Conservation (phyloP, 1,140 invertebrate genomes). For the Drosophila nasuta region DNA sequence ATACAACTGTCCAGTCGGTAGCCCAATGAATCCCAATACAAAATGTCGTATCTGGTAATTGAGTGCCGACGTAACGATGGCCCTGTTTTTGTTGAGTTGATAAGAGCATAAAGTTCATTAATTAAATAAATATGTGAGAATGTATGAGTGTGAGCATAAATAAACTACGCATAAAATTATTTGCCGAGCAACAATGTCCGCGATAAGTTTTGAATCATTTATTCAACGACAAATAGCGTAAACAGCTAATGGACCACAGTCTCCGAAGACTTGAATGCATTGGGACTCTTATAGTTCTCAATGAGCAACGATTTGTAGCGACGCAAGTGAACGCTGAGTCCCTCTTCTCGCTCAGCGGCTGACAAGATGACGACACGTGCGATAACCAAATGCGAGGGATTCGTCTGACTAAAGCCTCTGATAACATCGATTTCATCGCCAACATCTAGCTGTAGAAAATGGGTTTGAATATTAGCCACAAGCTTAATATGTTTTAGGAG, state of each 20-base stretch:
- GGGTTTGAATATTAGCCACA: background rate
- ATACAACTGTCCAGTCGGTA: slow-evolving; percentile 87
- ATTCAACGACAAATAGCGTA: background rate
- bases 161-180: slow-evolving; percentile 22
- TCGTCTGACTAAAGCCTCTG: slow-evolving; percentile 86
- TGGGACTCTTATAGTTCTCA: slow-evolving; percentile 86
- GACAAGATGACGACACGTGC: slow-evolving; percentile 87
- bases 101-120: slow-evolving; percentile 5
- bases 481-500: too few relatives aligned
- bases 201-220: slow-evolving; percentile 9
- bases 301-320: slow-evolving; percentile 87
- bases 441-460: slow-evolving; percentile 82
- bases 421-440: slow-evolving; percentile 89
- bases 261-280: slow-evolving; percentile 81
- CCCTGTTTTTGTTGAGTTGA: slow-evolving; percentile 29
- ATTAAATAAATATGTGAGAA: slow-evolving; percentile 12
- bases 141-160: slow-evolving; percentile 8
- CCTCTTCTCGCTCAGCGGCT: slow-evolving; percentile 80
- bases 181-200: background rate
- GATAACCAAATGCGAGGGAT: slow-evolving; percentile 87
- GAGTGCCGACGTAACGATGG: background rate
- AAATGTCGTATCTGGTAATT: slow-evolving; percentile 13
- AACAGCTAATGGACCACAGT: slow-evolving; percentile 36
- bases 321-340: slow-evolving; percentile 85
- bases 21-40: slow-evolving; percentile 87